A percentile compares a stretch with the other conserved stretches of the same genome.
Evolutionary conservation across 2,113 vertebrate species (phyloP).

Genomic region (Prinia subflava): DNA sequence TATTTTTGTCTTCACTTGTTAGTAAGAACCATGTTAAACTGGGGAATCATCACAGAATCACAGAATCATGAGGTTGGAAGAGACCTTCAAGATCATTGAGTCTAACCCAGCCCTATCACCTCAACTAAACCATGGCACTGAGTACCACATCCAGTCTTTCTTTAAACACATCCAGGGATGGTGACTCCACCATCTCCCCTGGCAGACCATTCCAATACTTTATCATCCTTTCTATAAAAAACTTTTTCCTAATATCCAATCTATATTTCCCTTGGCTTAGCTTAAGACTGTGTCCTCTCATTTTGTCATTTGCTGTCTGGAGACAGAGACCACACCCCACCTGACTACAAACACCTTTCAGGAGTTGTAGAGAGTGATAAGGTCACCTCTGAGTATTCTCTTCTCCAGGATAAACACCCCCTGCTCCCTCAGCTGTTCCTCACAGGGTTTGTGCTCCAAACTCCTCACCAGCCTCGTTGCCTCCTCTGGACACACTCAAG

Average conservation of each 20-base stretch:
- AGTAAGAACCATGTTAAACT: background rate
- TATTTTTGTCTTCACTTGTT: background rate
- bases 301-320: background rate
- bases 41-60: background rate
- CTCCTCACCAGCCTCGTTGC: too few species aligned
- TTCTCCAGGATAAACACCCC: too few species aligned
- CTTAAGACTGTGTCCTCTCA: fast-evolving
- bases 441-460: too few species aligned
- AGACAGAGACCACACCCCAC: background rate
- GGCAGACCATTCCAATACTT: background rate
- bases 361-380: background rate
- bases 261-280: too few species aligned
- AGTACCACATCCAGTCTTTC: background rate
- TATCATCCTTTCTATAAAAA: background rate
- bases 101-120: background rate
- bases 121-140: background rate
- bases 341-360: background rate
- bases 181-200: background rate
- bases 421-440: too few species aligned
- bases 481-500: too few species aligned
- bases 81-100: background rate
- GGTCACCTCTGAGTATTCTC: background rate
- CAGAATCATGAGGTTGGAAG: background rate
- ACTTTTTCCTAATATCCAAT: background rate
- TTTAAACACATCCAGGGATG: background rate